phyloP scores from a whole-genome alignment of 2,797 vertebrate species.

The Sebastolobus altivelis region DNA sequence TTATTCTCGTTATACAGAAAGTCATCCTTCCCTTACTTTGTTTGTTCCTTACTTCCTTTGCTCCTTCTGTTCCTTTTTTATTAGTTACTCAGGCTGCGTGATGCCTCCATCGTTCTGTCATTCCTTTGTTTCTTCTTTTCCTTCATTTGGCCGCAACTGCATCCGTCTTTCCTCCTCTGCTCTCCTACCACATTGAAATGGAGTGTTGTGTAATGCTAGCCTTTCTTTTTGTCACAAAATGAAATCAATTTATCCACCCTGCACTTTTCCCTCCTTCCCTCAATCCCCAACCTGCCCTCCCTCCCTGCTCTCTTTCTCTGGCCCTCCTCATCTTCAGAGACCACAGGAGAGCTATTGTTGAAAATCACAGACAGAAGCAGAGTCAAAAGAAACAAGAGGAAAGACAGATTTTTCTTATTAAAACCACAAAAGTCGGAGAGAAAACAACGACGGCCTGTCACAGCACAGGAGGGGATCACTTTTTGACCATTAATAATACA shows the following conservation, averaged over 20 bases:
- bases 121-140: conserved; percentile 37
- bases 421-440: conserved; percentile 72
- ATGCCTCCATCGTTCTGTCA: conserved; percentile 24
- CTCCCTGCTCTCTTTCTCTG: conserved; percentile 37
- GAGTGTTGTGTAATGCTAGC: conserved; percentile 46
- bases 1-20: conserved; percentile 52
- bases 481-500: conserved; percentile 75
- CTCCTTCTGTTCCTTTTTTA: conserved; percentile 49
- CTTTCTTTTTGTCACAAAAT: conserved; percentile 68
- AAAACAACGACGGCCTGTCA: conserved; percentile 58
- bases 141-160: conserved; percentile 20
- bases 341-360: conserved; percentile 81
- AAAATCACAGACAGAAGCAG: conserved; percentile 69
- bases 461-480: conserved; percentile 63
- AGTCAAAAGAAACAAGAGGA: conserved; percentile 76
- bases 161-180: conserved; percentile 22
- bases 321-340: conserved; percentile 65
- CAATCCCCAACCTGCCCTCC: conserved; percentile 23
- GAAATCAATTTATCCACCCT: conserved; percentile 67
- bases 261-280: conserved; percentile 53
- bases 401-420: conserved; percentile 83
- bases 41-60: conserved; percentile 44
- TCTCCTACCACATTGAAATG: conserved; percentile 39
- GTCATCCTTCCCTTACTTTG: conserved; percentile 29
- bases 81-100: conserved; percentile 31